Base-by-base conservation (phyloP, 2,888 invertebrate genomes). In the Molorchus minor region DNA sequence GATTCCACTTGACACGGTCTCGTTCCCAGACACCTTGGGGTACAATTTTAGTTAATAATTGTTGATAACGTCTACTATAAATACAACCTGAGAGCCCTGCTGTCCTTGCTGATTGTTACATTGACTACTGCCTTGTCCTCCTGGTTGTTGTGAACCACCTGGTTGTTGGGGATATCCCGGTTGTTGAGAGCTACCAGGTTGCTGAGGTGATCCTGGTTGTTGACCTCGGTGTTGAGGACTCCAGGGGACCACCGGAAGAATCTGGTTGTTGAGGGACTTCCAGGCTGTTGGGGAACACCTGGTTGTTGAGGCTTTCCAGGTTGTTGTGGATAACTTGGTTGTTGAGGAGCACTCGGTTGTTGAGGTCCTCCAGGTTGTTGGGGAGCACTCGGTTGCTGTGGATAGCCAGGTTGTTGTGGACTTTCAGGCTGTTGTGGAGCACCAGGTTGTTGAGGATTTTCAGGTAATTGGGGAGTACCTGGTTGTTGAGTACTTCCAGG, bases 321-420 rank as follows among this genome's bases (percentile, higher is more conserved):
- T 36, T 49, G 46, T 35, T 49, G 67, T 81, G 80, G 55, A 73
- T 82, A 65, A 84, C 21, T n/a, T 13, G 60, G 56, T 25, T 47
- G 58, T 36, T 61, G 53, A 38, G n/a, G 30, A 46, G 61, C n/a
- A 17, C 45, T 21, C 52, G 15, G 55, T 51, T 53, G 49, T 12
- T 40, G 43, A n/a, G 17, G n/a, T 19, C 12, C 33, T 33, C 49
- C 58, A 10, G 44, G n/a, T n/a, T n/a, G 56, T 33, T 56, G 56
- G 33, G 4, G 29, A 16, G 30, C 5, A 1, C 56, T 49, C 15
- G 41, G 47, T 47, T 4, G 45, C 19, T 33, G 52, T 44, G 52
- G 20, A 49, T 79, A 75, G 10, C 82, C 84, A 75, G 85, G 85
- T 58, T 63, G 36, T 13, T 52, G n/a, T n/a, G n/a, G n/a, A 17